phyloP scores from a whole-genome alignment of 1,140 invertebrate genomes.

The Drosophila ercepeae region DNA sequence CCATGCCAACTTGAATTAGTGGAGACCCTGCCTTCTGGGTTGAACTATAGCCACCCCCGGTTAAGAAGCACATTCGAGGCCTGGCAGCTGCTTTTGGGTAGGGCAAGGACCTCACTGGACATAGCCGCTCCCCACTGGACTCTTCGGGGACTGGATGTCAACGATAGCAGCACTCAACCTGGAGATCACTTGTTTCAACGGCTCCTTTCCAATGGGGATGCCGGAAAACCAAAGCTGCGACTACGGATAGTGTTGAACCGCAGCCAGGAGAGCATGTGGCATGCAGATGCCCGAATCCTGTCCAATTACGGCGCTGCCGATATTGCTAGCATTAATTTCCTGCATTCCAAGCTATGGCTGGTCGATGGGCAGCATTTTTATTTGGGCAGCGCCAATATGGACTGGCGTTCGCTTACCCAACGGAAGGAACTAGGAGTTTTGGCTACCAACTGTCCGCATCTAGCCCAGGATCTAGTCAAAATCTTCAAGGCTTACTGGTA shows the following conservation, averaged over 20 bases:
- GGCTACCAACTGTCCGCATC: slow-evolving; percentile 92
- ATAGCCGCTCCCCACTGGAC: slow-evolving; percentile 95
- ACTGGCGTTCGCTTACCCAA: slow-evolving; percentile 98
- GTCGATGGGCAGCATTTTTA: slow-evolving; percentile 93
- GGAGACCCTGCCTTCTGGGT: slow-evolving; percentile 94
- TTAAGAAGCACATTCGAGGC: slow-evolving; percentile 90
- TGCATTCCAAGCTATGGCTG: slow-evolving; percentile 98
- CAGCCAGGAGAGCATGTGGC: slow-evolving; percentile 56
- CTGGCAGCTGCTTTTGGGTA: slow-evolving; percentile 90
- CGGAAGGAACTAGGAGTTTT: slow-evolving; percentile 97
- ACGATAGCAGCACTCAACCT: slow-evolving; percentile 90
- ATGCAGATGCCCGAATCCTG: slow-evolving; percentile 64
- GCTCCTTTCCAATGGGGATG: slow-evolving; percentile 85
- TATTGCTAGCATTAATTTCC: slow-evolving; percentile 80
- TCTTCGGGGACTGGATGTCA: slow-evolving; percentile 90
- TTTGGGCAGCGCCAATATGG: slow-evolving; percentile 95
- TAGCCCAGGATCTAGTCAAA: slow-evolving; percentile 94
- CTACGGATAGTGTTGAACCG: slow-evolving; percentile 90
- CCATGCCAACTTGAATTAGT: slow-evolving; percentile 88
- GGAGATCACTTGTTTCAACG: slow-evolving; percentile 90
- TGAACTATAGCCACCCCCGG: slow-evolving; percentile 87
- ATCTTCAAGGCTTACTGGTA: slow-evolving; percentile 98
- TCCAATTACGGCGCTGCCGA: slow-evolving; percentile 90
- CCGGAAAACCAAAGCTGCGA: slow-evolving; percentile 84
- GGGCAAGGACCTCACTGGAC: slow-evolving; percentile 91